These are phyloP conservation scores for Callionymus lyra DNA, from an alignment of 2,113 vertebrate species.

Conservation along the genomic window DNA sequence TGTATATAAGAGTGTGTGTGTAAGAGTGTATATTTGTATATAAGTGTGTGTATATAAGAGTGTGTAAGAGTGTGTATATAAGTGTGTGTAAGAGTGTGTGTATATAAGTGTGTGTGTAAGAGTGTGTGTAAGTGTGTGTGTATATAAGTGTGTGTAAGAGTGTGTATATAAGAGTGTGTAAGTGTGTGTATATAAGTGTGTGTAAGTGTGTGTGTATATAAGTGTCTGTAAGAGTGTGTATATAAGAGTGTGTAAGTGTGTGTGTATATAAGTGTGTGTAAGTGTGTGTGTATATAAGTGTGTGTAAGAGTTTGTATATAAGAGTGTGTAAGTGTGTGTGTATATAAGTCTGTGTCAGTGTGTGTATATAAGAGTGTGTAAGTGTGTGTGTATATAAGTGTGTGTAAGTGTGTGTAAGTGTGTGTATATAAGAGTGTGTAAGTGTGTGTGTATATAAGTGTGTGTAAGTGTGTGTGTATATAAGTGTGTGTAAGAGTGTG, in stretches of 20 bases:
- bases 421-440: slow-evolving; percentile 8
- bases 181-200: slow-evolving; percentile 11
- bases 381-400: slow-evolving; percentile 10
- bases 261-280: slow-evolving; percentile 11
- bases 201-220: no score
- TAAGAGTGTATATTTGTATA: slow-evolving; percentile 9
- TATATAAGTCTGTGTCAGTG: slow-evolving; percentile 5
- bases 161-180: slow-evolving; percentile 22
- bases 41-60: no score
- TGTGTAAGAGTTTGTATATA: no score
- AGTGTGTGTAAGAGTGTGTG: slow-evolving; percentile 12
- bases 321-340: slow-evolving; percentile 19
- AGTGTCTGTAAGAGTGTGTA: no score
- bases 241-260: slow-evolving; percentile 10
- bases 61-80: slow-evolving; percentile 45
- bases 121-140: slow-evolving; percentile 19
- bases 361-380: slow-evolving; percentile 22
- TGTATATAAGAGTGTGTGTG: no score
- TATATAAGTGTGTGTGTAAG: slow-evolving; percentile 31
- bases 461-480: slow-evolving; percentile 18
- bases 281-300: slow-evolving; percentile 10
- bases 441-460: neutral
- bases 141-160: slow-evolving; percentile 5
- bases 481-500: slow-evolving; percentile 1
- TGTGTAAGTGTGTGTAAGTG: slow-evolving; percentile 14